Conservation (phyloP, 2,113 vertebrate genomes). For the Numenius arquata region DNA sequence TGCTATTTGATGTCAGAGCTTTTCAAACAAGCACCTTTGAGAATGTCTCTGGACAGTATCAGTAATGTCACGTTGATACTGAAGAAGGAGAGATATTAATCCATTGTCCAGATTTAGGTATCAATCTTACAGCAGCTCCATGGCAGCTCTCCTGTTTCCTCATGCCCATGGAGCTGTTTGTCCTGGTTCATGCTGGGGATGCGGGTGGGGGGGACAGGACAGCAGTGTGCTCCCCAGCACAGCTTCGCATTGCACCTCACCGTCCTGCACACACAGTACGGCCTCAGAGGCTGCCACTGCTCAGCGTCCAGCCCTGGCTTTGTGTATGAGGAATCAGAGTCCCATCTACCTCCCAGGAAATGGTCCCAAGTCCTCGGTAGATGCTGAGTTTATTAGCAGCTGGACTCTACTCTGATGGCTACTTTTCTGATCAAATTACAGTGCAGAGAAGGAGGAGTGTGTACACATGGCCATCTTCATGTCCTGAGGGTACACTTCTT, state of each 20-base stretch:
- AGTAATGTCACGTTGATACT: background rate
- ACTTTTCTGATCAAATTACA: background rate
- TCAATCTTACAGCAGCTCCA: background rate
- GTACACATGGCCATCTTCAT: background rate
- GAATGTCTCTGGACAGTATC: background rate
- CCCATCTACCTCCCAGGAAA: background rate
- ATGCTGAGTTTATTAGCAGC: background rate
- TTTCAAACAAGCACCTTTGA: background rate
- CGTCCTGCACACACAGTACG: background rate
- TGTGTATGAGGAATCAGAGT: background rate
- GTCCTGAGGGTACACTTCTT: background rate
- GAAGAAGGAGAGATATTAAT: background rate
- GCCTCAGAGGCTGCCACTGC: background rate
- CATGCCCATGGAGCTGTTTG: background rate
- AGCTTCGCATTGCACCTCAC: background rate
- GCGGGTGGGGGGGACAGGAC: background rate
- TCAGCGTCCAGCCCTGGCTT: background rate
- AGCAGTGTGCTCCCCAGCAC: background rate
- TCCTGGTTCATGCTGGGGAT: background rate
- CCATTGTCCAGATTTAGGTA: background rate
- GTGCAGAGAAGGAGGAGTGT: background rate
- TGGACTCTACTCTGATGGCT: background rate
- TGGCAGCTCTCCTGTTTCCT: background rate
- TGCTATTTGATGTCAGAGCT: background rate
- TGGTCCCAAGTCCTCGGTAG: background rate